phyloP scores from a whole-genome alignment of 1,140 invertebrate species.

The Magallana ariakensis region DNA sequence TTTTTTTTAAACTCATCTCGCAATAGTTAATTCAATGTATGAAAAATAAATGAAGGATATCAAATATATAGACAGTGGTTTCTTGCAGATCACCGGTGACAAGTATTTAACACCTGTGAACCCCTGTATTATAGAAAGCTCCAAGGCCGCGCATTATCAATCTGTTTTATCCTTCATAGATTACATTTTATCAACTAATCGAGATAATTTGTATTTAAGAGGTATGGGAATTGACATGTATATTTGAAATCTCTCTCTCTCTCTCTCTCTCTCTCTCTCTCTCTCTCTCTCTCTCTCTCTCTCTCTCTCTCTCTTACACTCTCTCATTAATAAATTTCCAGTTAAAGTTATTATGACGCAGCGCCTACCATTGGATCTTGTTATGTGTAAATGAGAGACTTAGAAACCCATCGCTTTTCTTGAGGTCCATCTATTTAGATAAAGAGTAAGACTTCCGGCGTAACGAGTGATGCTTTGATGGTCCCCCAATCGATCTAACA shows the following conservation, averaged over 20 bases:
- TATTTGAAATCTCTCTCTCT: background rate
- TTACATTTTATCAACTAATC: constrained; percentile 31
- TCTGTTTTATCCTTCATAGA: constrained; percentile 30
- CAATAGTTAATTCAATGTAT: too few relatives aligned
- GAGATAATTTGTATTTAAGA: constrained; percentile 18
- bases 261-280: too few relatives aligned
- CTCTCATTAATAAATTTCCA: constrained; percentile 6
- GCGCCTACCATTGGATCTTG: background rate
- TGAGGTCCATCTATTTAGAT: constrained; percentile 34
- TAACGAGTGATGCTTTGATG: background rate
- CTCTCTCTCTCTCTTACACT: too few relatives aligned
- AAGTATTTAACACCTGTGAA: background rate
- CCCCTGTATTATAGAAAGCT: background rate
- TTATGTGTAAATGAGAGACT: constrained; percentile 32
- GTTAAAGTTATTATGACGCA: constrained; percentile 10
- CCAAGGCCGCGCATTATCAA: constrained; percentile 4
- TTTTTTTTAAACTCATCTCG: too few relatives aligned
- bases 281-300: too few relatives aligned
- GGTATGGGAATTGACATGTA: constrained; percentile 11
- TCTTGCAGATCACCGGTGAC: background rate
- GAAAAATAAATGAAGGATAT: too few relatives aligned
- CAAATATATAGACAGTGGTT: background rate
- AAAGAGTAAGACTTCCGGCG: constrained; percentile 27
- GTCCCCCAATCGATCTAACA: constrained; percentile 6
- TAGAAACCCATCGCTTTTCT: constrained; percentile 8